A percentile compares a stretch with the other conserved stretches of the same genome.
phyloP scores from a whole-genome alignment of 2,888 invertebrate species.

The Drepana falcataria region DNA sequence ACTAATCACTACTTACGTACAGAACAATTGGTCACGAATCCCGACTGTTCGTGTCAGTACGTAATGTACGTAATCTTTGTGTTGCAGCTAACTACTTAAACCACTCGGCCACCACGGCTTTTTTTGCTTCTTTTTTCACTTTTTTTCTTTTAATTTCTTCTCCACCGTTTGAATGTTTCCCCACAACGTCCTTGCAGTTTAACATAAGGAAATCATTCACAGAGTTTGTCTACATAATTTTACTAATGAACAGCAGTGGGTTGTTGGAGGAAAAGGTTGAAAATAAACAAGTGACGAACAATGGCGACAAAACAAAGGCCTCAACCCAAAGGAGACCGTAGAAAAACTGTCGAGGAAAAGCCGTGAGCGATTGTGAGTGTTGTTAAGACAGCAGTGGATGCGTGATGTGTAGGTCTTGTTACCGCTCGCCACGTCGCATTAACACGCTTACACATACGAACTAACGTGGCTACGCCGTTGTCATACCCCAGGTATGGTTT shows the following conservation, averaged over 20 bases:
- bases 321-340: constrained; percentile 19
- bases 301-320: constrained; percentile 27
- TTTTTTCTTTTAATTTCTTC: no score
- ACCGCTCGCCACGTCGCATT: neutral
- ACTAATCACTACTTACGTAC: no score
- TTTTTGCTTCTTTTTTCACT: no score
- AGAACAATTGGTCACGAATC: no score
- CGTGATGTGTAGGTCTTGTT: neutral
- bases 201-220: constrained; percentile 11
- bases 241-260: constrained; percentile 24
- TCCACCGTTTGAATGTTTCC: no score
- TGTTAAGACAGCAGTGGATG: neutral
- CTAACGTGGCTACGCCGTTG: no score
- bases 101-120: no score
- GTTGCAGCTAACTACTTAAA: no score
- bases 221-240: constrained; percentile 14
- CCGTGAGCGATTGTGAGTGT: neutral
- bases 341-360: constrained; percentile 10
- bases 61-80: no score
- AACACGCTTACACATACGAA: no score
- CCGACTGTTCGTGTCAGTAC: no score
- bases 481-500: no score
- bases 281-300: constrained; percentile 28
- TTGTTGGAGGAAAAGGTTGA: constrained; percentile 23
- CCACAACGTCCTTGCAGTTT: neutral